Conservation (phyloP, 2,797 vertebrate genomes). For the Melanogrammus aeglefinus region DNA sequence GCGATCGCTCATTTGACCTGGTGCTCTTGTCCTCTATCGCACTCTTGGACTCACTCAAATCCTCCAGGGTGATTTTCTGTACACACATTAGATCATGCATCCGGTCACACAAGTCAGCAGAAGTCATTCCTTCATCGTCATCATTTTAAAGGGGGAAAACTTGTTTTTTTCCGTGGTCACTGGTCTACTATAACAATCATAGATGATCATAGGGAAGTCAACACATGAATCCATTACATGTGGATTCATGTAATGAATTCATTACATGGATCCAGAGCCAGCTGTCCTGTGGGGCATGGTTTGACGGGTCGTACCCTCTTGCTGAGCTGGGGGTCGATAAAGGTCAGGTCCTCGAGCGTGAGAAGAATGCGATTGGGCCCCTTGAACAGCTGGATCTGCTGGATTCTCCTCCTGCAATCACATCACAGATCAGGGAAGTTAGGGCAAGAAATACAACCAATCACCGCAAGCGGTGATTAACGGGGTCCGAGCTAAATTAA, state of each 20-base stretch:
- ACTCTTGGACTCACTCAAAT: conserved; percentile 78
- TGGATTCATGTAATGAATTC: background rate
- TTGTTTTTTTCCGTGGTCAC: background rate
- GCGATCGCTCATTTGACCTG: conserved; percentile 69
- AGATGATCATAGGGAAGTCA: background rate
- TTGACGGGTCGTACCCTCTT: conserved; percentile 72
- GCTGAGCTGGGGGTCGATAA: conserved; percentile 86
- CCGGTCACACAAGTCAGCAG: conserved; percentile 26
- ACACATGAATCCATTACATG: background rate
- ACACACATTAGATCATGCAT: background rate
- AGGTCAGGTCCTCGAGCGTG: conserved; percentile 84
- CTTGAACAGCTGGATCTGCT: conserved; percentile 86
- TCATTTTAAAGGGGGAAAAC: background rate
- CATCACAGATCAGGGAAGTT: conserved; percentile 16
- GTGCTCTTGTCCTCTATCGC: conserved; percentile 72
- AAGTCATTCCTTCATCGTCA: background rate
- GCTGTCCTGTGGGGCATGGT: background rate
- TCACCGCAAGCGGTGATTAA: too few relatives aligned
- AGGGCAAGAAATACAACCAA: conserved; percentile 10
- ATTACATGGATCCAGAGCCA: background rate
- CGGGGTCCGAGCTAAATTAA: too few relatives aligned
- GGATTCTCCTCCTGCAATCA: conserved; percentile 73
- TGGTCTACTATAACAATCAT: background rate
- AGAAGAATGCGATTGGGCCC: conserved; percentile 87
- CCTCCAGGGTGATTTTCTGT: conserved; percentile 87